A percentile compares a stretch with the other conserved stretches of the same genome.
Conservation (phyloP, 2,888 invertebrate genomes). For the Nomada fabriciana region DNA sequence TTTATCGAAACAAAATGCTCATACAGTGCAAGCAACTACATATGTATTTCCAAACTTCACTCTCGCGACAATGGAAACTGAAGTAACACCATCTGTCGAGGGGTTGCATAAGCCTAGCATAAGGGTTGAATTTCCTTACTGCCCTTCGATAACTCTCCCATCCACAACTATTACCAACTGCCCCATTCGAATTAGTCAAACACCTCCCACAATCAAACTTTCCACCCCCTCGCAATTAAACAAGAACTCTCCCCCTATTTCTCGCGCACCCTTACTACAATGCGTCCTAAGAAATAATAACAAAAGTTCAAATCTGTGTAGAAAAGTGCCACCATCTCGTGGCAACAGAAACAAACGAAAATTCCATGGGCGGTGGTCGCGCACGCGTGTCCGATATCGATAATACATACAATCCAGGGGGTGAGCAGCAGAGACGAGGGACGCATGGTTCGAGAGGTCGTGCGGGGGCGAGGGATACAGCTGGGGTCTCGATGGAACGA, state of each 20-base stretch:
- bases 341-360: slow-evolving; percentile 52
- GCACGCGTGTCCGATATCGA: slow-evolving; percentile 74
- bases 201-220: not conserved
- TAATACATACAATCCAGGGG: slow-evolving; percentile 49
- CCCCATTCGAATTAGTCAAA: not conserved
- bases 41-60: not conserved
- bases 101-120: not conserved
- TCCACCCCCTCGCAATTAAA: too few species aligned
- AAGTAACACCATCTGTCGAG: slow-evolving; percentile 34
- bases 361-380: slow-evolving; percentile 61
- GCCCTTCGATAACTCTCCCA: not conserved
- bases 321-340: slow-evolving; percentile 65
- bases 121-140: not conserved
- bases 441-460: slow-evolving; percentile 38
- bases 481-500: slow-evolving; percentile 31
- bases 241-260: not conserved
- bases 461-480: slow-evolving; percentile 25
- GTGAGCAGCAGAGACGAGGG: slow-evolving; percentile 21
- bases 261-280: not conserved
- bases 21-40: not conserved
- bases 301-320: not conserved
- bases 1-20: not conserved
- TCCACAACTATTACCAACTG: not conserved
- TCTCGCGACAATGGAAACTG: not conserved
- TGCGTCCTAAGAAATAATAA: not conserved